Base-by-base conservation (phyloP, 2,888 invertebrate genomes). In the Nomada lathburiana region DNA sequence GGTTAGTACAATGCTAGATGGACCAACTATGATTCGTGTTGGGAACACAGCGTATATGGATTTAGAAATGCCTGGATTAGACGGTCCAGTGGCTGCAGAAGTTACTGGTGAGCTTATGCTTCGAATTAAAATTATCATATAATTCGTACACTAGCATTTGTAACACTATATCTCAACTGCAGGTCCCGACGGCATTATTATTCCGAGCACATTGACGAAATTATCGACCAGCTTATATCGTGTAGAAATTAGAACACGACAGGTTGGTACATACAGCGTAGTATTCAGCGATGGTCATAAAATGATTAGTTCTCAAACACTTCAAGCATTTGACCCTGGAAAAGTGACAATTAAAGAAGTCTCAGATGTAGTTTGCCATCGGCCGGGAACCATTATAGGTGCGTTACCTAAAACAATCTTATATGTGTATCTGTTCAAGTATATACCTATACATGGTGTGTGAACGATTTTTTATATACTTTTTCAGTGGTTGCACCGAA, bases 251-350 rank as follows among this genome's bases (percentile, higher is more conserved):
- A 96, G 96, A 2, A 97, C 97, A 0, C 95, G 95, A 84, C 95
- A 96, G 83, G 97, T 97, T 5, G 98, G 98, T 1, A 95, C 95
- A 18, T 97, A 98, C 90, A 95, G 96, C 53, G 96, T 98, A 76
- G 95, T 96, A 36, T 95, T 95, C 53, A 96, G 96, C 87, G 95
- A 95, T 26, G 95, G 95, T 55, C 95, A 95, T 2, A 95, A 95
- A 10, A 94, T 96, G 23, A 95, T 95, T 50, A 95, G 96, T 88
- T 92, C 93, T 1, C 93, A 94, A 84, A 90, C 91, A 4, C 88
- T 98, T 3, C 98, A 98, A 89, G 97, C 97, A 0, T 96, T 98
- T 68, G 97, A 98, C 92, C 97, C 97, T 0, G 94, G 95, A 0
- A 95, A 96, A 72, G 97, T 97, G 10, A 96, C 96, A 89, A 95